Percentiles rank a stretch among this genome's conserved stretches.
These are phyloP conservation scores for Planococcus citri DNA, from an alignment of 1,140 invertebrate species.

Conservation along the genomic window DNA sequence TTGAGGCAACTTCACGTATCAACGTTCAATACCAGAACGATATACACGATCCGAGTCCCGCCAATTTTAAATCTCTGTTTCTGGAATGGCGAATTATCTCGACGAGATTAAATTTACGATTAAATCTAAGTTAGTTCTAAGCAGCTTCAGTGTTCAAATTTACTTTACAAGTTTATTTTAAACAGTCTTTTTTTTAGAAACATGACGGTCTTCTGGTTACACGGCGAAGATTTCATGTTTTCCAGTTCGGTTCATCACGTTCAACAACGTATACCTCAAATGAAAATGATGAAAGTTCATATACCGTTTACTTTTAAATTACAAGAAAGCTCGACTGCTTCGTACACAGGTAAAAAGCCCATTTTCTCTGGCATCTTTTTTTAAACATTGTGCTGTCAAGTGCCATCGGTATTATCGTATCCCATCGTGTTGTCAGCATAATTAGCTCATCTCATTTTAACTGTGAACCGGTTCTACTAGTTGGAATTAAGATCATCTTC, in stretches of 20 bases:
- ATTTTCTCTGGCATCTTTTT: no score
- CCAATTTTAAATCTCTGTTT: background rate
- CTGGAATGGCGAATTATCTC: no score
- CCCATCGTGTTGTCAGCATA: no score
- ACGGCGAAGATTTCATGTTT: slow-evolving; percentile 54
- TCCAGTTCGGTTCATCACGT: slow-evolving; percentile 40
- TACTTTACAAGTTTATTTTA: background rate
- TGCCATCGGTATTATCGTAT: no score
- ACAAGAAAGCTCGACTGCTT: slow-evolving; percentile 44
- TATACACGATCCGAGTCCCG: no score
- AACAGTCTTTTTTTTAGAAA: slow-evolving; percentile 41
- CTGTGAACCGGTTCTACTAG: no score
- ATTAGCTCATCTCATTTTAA: no score
- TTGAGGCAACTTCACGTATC: no score
- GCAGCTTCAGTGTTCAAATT: background rate
- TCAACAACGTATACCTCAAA: slow-evolving; percentile 51
- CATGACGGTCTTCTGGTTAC: slow-evolving; percentile 56
- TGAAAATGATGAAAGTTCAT: slow-evolving; percentile 67
- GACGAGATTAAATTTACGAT: background rate
- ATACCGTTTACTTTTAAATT: slow-evolving; percentile 66
- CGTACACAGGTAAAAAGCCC: slow-evolving; percentile 30
- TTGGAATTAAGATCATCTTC: no score
- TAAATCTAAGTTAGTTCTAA: background rate
- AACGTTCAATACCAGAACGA: no score
- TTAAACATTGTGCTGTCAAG: no score